Base-by-base conservation (phyloP, 1,140 invertebrate genomes). In the Drosophila seguyi region DNA sequence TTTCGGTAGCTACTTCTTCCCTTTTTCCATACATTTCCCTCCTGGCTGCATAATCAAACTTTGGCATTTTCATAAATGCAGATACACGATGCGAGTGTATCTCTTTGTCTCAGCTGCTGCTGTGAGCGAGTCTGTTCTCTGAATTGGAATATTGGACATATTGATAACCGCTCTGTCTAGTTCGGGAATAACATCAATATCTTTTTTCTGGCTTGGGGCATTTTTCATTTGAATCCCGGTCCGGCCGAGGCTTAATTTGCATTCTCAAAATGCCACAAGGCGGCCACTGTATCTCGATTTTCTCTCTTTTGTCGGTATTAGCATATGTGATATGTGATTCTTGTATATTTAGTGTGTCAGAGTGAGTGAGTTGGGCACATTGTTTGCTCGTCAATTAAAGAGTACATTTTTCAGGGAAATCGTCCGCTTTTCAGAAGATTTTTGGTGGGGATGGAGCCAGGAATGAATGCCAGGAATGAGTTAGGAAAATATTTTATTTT, bases 51-150 rank as follows among this genome's bases (percentile, higher is more conserved):
- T 83, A 83, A 83, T 83, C 77, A 80, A 66, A 79, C 75, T 80
- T 42, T 66, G 81, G 50, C 27, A 67, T 80, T 85, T 84, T 81
- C 83, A 87, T 83, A 87, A 87, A 87, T 80, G 83, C 72, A 77
- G 57, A 63, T 68, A 61, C 62, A 85, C 60, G 53, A 73, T 47
- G 73, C 39, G 41, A 68, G 65, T 66, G 45, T 42, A 66, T 65
- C 55, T 58, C 57, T 60, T 62, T 85, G 52, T 61, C 56, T 55
- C 69, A 66, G 76, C 61, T 75, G 74, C 61, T 75, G 74, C 31
- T 42, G 60, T 63, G 53, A n/a, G 16, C 42, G 38, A 25, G 44
- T 16, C 44, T 27, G 45, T 74, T 74, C 22, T 60, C 67, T 79
- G 62, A 79, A 75, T 79, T 50, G 74, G 79, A 75, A 85, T 72